Percentiles rank a stretch among this genome's conserved stretches.
phyloP scores from a whole-genome alignment of 2,888 invertebrate species.

The Hydraecia micacea region DNA sequence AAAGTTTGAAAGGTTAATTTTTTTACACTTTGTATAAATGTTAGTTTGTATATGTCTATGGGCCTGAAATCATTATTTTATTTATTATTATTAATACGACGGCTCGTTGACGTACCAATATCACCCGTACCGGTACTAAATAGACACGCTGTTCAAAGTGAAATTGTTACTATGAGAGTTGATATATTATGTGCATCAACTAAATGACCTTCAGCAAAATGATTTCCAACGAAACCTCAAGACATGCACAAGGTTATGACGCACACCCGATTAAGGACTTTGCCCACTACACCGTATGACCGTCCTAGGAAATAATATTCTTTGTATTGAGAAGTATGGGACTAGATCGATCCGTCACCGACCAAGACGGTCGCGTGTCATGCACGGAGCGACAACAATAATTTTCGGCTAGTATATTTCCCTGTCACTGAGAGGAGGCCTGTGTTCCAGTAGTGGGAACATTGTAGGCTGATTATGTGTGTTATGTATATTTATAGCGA shows the following conservation, averaged over 20 bases:
- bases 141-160: neutral
- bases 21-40: too few relatives aligned
- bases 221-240: conserved; percentile 27
- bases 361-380: neutral
- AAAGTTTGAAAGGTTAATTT: too few relatives aligned
- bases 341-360: neutral
- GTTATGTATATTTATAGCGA: neutral
- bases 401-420: neutral
- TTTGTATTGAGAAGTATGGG: neutral
- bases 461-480: too few relatives aligned
- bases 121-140: neutral
- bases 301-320: neutral
- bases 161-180: neutral
- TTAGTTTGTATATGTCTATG: too few relatives aligned
- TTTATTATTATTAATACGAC: too few relatives aligned
- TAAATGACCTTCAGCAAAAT: conserved; percentile 11
- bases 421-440: too few relatives aligned
- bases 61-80: too few relatives aligned
- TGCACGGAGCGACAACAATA: neutral
- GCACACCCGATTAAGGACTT: neutral
- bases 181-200: neutral
- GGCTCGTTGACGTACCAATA: neutral
- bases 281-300: neutral
- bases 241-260: conserved; percentile 41
- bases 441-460: too few relatives aligned